Evolutionary conservation across 2,113 vertebrate species (phyloP).

Genomic region (Gallinago jamesoni): DNA sequence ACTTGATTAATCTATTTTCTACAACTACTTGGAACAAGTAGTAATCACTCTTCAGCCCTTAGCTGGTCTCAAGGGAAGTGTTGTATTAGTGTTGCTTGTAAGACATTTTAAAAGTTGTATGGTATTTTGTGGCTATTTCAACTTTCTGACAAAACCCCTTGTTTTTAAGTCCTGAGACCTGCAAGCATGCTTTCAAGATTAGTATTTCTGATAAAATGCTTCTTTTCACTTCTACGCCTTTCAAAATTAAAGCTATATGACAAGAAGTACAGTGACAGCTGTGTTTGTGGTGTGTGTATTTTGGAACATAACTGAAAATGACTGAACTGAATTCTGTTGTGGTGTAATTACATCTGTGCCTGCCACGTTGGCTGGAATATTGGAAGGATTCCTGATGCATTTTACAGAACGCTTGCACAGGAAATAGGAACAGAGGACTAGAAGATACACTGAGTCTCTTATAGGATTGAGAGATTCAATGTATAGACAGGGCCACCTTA

Average conservation of each 20-base stretch:
- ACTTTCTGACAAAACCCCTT: background rate
- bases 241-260: background rate
- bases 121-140: background rate
- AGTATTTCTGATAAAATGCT: background rate
- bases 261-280: background rate
- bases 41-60: background rate
- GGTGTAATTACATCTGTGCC: constrained; percentile 47
- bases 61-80: background rate
- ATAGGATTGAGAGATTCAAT: background rate
- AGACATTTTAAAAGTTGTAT: background rate
- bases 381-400: constrained; percentile 8
- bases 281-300: background rate
- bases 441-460: background rate
- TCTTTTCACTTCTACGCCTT: background rate
- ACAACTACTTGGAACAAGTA: background rate
- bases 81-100: background rate
- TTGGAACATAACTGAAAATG: background rate
- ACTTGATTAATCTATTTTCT: background rate
- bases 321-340: background rate
- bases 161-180: background rate
- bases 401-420: background rate
- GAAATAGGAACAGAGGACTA: background rate
- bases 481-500: background rate
- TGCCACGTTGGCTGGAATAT: constrained; percentile 9
- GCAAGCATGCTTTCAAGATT: background rate